Percentiles rank a stretch among this genome's conserved stretches.
Evolutionary conservation across 2,113 vertebrate species (phyloP).

Genomic region (Spheniscus mendiculus): DNA sequence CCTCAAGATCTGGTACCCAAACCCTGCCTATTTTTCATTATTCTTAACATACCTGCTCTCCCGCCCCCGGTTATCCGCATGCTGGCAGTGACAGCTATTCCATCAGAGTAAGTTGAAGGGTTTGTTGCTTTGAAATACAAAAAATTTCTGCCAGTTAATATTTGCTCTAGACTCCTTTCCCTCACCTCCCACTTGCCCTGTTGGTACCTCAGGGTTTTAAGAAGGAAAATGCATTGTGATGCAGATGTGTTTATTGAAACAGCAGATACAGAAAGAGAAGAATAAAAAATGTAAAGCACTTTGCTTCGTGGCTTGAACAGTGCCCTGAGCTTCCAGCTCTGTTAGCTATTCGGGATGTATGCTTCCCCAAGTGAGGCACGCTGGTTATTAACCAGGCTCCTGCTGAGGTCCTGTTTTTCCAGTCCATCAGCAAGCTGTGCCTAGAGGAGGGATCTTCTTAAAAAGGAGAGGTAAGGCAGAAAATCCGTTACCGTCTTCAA

Average conservation of each 20-base stretch:
- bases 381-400: not conserved
- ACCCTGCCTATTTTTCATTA: not conserved
- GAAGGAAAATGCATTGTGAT: not conserved
- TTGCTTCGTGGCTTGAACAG: not conserved
- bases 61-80: rapidly evolving
- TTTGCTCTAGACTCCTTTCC: not conserved
- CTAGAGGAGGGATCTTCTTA: not conserved
- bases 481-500: not conserved
- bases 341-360: not conserved
- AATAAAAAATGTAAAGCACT: not conserved
- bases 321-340: not conserved
- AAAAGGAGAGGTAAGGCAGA: not conserved
- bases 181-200: not conserved
- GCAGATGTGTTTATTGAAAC: not conserved
- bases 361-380: not conserved
- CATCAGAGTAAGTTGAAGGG: not conserved
- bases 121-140: not conserved
- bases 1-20: not conserved
- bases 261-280: not conserved
- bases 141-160: not conserved
- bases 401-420: not conserved
- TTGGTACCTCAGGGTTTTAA: not conserved
- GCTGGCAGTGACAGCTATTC: not conserved
- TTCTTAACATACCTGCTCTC: not conserved
- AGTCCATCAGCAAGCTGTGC: not conserved